phyloP scores from a whole-genome alignment of 1,140 invertebrate species.

The Portunus trituberculatus region DNA sequence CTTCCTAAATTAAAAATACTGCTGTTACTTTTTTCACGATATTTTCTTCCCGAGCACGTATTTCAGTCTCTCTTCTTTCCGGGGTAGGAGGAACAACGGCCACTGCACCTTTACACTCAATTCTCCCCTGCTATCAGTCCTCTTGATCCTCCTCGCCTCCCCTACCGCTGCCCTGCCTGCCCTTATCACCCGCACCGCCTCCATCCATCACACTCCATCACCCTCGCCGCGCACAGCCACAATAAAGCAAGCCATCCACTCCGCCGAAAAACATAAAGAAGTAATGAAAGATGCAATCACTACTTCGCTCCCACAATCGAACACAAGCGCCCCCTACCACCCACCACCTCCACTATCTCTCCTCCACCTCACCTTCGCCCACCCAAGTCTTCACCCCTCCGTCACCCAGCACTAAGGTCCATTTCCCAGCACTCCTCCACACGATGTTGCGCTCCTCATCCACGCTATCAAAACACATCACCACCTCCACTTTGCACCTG shows the following conservation, averaged over 20 bases:
- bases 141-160: too few relatives aligned
- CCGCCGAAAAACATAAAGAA: slow-evolving; percentile 37
- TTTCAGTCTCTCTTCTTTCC: too few relatives aligned
- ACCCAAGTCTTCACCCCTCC: not conserved
- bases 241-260: slow-evolving; percentile 51
- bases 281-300: slow-evolving; percentile 56
- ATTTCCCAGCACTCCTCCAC: not conserved
- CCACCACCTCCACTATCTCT: not conserved
- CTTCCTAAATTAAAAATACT: too few relatives aligned
- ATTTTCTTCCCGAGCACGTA: too few relatives aligned
- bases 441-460: not conserved
- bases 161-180: not conserved
- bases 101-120: too few relatives aligned
- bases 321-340: not conserved
- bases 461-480: slow-evolving; percentile 27
- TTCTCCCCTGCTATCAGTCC: too few relatives aligned
- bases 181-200: not conserved
- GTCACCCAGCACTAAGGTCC: not conserved
- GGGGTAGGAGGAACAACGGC: too few relatives aligned
- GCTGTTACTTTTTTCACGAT: too few relatives aligned
- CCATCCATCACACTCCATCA: slow-evolving; percentile 46
- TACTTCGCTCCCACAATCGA: slow-evolving; percentile 37
- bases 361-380: not conserved
- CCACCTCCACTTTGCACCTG: slow-evolving; percentile 30
- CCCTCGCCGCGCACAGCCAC: not conserved